Percentiles rank a stretch among this genome's conserved stretches.
phyloP scores from a whole-genome alignment of 2,888 invertebrate genomes.

The Stenotaenia linearis region DNA sequence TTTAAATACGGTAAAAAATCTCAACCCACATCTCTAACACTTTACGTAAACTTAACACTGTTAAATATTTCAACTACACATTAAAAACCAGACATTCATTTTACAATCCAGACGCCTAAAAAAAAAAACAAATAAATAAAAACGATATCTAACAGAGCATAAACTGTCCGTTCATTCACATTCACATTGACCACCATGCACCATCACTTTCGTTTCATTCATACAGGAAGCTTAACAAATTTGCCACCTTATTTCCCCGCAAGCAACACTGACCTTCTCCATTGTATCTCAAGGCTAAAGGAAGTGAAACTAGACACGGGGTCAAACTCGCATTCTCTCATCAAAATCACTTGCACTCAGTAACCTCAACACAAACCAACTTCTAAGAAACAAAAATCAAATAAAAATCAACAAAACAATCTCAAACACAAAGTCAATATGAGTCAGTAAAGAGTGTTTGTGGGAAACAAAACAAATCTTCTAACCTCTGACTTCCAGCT shows the following conservation, averaged over 20 bases:
- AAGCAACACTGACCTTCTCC: neutral
- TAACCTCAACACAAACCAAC: neutral
- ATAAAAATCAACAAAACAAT: neutral
- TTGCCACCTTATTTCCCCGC: neutral
- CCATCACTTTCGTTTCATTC: neutral
- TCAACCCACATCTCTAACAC: too few relatives aligned
- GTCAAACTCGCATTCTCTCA: neutral
- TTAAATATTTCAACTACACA: too few relatives aligned
- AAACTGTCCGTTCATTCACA: neutral
- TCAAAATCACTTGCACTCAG: neutral
- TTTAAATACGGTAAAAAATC: too few relatives aligned
- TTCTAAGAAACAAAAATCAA: neutral
- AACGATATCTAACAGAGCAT: neutral
- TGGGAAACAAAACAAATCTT: too few relatives aligned
- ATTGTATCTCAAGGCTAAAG: constrained; percentile 4
- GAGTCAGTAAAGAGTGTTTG: too few relatives aligned
- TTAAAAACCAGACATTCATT: too few relatives aligned
- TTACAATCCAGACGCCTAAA: too few relatives aligned
- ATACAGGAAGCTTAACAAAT: neutral
- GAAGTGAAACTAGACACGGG: neutral
- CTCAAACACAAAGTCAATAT: too few relatives aligned
- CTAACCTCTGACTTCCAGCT: too few relatives aligned
- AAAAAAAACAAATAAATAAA: neutral
- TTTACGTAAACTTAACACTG: too few relatives aligned
- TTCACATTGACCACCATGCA: neutral